Conservation (phyloP, 2,797 vertebrate species). For the Cheirogaleus major region DNA sequence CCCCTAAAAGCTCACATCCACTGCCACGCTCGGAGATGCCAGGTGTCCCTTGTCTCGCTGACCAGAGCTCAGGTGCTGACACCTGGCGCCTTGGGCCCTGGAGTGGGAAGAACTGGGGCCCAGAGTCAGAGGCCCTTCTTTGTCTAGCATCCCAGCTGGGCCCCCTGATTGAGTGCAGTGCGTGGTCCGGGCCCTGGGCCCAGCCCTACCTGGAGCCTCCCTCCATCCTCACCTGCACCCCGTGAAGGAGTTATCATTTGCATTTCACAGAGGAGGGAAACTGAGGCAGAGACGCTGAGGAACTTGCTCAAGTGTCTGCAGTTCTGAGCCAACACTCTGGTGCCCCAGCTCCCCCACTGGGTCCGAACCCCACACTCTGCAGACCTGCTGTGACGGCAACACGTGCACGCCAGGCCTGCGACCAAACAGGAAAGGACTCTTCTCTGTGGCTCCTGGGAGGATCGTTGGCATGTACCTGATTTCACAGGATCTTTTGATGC, state of each 20-base stretch:
- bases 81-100: neutral
- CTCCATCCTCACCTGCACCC: neutral
- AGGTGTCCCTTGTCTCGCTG: neutral
- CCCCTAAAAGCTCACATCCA: neutral
- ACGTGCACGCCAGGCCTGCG: fast-evolving
- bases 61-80: neutral
- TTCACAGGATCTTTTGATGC: neutral
- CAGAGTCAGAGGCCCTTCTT: no score
- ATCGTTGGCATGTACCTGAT: neutral
- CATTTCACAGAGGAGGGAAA: neutral
- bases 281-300: neutral
- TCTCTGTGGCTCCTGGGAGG: neutral
- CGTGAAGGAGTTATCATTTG: neutral
- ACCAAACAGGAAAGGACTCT: neutral
- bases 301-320: neutral
- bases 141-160: neutral
- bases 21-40: neutral
- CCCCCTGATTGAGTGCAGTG: neutral
- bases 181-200: neutral
- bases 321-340: neutral
- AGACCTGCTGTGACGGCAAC: neutral
- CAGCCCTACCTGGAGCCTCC: neutral
- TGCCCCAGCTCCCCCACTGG: no score
- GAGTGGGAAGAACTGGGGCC: neutral
- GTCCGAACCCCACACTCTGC: neutral